Evolutionary conservation across 2,113 vertebrate genomes (phyloP).

Genomic region (Paraplagusia blochii): DNA sequence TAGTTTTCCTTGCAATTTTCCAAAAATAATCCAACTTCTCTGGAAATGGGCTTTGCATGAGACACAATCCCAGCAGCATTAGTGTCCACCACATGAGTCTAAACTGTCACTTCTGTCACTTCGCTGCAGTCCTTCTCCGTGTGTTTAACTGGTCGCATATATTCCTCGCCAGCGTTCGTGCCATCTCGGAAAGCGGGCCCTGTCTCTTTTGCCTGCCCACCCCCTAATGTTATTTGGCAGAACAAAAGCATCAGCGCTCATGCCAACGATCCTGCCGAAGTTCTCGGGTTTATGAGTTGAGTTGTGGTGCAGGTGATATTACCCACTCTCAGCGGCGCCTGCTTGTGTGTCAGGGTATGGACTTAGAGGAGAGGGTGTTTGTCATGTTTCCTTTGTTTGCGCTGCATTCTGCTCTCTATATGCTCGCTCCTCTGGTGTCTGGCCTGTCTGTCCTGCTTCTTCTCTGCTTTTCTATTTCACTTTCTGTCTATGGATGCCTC

Average conservation of each 20-base stretch:
- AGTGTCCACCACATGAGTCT: slow-evolving; percentile 42
- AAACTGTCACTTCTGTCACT: slow-evolving; percentile 51
- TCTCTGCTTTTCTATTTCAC: slow-evolving; percentile 64
- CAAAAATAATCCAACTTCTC: slow-evolving; percentile 1
- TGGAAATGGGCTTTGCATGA: slow-evolving; percentile 15
- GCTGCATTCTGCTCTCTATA: slow-evolving; percentile 56
- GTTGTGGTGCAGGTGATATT: slow-evolving; percentile 63
- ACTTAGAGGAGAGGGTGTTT: slow-evolving; percentile 60
- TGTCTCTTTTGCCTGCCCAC: slow-evolving; percentile 67
- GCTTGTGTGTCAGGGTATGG: slow-evolving; percentile 63
- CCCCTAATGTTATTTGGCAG: slow-evolving; percentile 70
- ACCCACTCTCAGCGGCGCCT: slow-evolving; percentile 54
- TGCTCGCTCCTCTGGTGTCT: slow-evolving; percentile 60
- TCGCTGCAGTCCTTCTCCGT: slow-evolving; percentile 43
- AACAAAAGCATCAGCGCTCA: slow-evolving; percentile 62
- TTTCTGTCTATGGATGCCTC: slow-evolving; percentile 65
- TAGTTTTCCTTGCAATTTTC: slow-evolving; percentile 15
- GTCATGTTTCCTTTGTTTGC: slow-evolving; percentile 72
- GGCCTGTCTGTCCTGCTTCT: slow-evolving; percentile 67
- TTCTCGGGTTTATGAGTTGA: slow-evolving; percentile 61
- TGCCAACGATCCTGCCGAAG: slow-evolving; percentile 52
- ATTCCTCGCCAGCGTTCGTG: slow-evolving; percentile 48
- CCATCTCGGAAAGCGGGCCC: slow-evolving; percentile 57
- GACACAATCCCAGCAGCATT: slow-evolving; percentile 46
- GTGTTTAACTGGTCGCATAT: slow-evolving; percentile 56